Evolutionary conservation across 2,888 invertebrate species (phyloP).

Genomic region (Glyphotaelius pellucidus): DNA sequence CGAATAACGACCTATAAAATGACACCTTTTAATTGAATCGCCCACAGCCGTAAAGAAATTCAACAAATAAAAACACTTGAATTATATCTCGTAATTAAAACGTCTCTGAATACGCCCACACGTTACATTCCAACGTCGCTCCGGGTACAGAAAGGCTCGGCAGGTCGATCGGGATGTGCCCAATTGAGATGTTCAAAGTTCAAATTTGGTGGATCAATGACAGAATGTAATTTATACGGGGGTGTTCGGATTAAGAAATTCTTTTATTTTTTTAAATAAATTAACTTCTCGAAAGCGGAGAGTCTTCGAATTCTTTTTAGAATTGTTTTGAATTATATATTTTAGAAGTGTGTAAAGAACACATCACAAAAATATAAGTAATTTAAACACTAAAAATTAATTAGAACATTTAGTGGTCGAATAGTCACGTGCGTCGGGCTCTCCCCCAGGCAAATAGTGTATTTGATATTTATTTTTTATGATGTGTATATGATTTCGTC

Average conservation of each 20-base stretch:
- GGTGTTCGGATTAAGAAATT: background rate
- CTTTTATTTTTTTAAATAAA: background rate
- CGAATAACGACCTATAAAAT: constrained; percentile 23
- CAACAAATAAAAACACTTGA: constrained; percentile 8
- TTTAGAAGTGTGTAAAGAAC: background rate
- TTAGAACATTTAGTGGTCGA: no score
- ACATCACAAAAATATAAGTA: background rate
- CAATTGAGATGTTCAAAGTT: constrained; percentile 22
- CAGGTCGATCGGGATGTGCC: constrained; percentile 21
- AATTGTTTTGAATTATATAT: background rate
- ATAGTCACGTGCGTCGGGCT: no score
- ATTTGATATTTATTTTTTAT: no score
- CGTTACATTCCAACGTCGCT: background rate
- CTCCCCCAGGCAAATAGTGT: no score
- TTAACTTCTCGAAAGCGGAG: background rate
- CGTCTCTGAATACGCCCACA: constrained; percentile 28
- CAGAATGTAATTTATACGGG: constrained; percentile 6
- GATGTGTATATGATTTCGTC: no score
- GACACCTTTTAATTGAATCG: constrained; percentile 26
- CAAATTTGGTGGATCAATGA: constrained; percentile 24
- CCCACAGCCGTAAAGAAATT: constrained; percentile 3
- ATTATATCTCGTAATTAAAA: constrained; percentile 45
- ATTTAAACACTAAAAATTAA: background rate
- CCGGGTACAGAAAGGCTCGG: background rate
- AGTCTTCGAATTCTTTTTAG: background rate